These are phyloP conservation scores for Physocephala rufipes DNA, from an alignment of 2,888 invertebrate species.

Conservation along the genomic window DNA sequence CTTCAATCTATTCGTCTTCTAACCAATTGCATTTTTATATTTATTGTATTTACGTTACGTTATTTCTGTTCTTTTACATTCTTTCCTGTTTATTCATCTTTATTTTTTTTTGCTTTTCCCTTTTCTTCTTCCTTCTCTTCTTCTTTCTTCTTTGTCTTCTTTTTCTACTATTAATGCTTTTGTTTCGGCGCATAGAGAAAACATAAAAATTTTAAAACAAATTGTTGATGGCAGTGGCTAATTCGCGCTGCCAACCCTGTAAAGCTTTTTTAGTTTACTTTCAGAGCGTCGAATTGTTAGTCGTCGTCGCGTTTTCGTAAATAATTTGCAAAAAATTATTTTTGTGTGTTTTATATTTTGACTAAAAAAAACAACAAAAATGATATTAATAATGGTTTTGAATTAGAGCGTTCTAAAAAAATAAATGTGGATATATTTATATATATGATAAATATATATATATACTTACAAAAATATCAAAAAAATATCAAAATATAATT, in stretches of 20 bases:
- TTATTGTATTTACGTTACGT: too few species aligned
- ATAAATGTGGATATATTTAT: too few species aligned
- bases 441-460: neutral
- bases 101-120: neutral
- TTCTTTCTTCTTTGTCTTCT: neutral
- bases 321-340: neutral
- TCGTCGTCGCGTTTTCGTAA: slow-evolving; percentile 36
- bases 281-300: slow-evolving; percentile 41
- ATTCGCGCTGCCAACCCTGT: slow-evolving; percentile 37
- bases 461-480: neutral
- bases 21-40: neutral
- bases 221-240: slow-evolving; percentile 27
- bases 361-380: neutral
- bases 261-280: slow-evolving; percentile 37
- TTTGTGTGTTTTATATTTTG: neutral
- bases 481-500: too few species aligned
- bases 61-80: neutral
- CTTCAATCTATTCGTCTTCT: neutral
- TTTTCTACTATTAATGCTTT: neutral
- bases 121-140: neutral
- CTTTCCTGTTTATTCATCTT: slow-evolving; percentile 2
- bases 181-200: slow-evolving; percentile 28
- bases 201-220: slow-evolving; percentile 33
- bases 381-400: too few species aligned
- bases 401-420: too few species aligned